These are phyloP conservation scores for Pterophyllum scalare DNA, from an alignment of 2,113 vertebrate genomes.

Conservation along the genomic window DNA sequence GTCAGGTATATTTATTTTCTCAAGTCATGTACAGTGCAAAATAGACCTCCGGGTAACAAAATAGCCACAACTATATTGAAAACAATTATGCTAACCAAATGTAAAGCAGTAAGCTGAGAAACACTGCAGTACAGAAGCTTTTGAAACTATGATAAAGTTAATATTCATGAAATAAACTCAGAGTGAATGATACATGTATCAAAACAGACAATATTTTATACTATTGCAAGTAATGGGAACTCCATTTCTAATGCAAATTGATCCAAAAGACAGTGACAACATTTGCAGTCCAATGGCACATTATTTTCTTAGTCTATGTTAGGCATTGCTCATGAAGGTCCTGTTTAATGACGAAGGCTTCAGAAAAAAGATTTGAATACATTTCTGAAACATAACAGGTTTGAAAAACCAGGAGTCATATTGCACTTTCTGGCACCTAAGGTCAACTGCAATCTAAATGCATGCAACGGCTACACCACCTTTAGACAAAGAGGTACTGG, in stretches of 20 bases:
- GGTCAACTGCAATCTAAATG: slow-evolving; percentile 43
- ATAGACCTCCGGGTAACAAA: slow-evolving; percentile 79
- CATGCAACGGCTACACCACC: slow-evolving; percentile 58
- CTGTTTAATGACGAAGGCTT: slow-evolving; percentile 25
- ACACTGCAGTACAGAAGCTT: slow-evolving; percentile 49
- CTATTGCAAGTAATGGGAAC: slow-evolving; percentile 42
- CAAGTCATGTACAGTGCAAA: slow-evolving; percentile 77
- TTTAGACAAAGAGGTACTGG: slow-evolving; percentile 37
- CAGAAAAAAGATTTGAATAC: slow-evolving; percentile 7
- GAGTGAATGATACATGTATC: slow-evolving; percentile 14
- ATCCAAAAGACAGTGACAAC: slow-evolving; percentile 11
- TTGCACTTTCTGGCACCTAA: slow-evolving; percentile 25
- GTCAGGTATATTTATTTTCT: slow-evolving; percentile 72
- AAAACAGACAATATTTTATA: slow-evolving; percentile 23
- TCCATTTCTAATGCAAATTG: slow-evolving; percentile 8
- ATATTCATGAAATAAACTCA: slow-evolving; percentile 39
- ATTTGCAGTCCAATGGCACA: slow-evolving; percentile 50
- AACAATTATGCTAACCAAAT: slow-evolving; percentile 61
- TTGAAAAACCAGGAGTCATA: slow-evolving; percentile 19
- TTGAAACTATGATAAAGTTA: slow-evolving; percentile 6
- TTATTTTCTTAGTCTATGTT: not conserved
- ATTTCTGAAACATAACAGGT: slow-evolving; percentile 10
- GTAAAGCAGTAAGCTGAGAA: slow-evolving; percentile 63
- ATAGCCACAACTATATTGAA: slow-evolving; percentile 73
- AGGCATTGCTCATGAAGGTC: slow-evolving; percentile 20